Evolutionary conservation across 2,797 vertebrate genomes (phyloP).

Genomic region (Setipinna tenuifilis): DNA sequence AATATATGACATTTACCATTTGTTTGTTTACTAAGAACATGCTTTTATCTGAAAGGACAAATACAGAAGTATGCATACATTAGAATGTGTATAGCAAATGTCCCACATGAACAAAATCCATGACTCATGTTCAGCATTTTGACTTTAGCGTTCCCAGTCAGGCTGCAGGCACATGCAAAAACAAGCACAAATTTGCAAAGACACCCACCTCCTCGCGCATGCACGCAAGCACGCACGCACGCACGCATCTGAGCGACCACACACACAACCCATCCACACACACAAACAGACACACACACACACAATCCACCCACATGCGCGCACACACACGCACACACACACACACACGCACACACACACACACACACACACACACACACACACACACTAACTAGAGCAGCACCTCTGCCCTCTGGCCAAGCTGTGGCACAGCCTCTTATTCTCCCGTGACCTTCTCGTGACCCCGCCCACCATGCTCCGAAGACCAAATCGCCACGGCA

Average conservation of each 20-base stretch:
- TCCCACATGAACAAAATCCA: neutral
- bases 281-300: neutral
- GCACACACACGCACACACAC: neutral
- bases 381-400: constrained; percentile 1
- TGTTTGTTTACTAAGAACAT: neutral
- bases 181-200: neutral
- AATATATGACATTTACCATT: neutral
- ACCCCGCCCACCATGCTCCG: neutral
- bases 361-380: neutral
- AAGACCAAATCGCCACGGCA: neutral
- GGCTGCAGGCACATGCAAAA: neutral
- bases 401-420: constrained; percentile 3
- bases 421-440: neutral
- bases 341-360: neutral
- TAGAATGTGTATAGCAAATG: neutral
- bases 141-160: neutral
- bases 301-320: neutral
- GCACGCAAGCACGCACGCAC: neutral
- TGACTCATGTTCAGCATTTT: neutral
- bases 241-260: neutral
- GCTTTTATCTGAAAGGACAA: neutral
- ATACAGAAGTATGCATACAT: neutral
- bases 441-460: neutral
- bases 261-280: neutral
- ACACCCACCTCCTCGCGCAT: neutral